Conservation (phyloP, 2,888 invertebrate species). For the Hyppa rectilinea region DNA sequence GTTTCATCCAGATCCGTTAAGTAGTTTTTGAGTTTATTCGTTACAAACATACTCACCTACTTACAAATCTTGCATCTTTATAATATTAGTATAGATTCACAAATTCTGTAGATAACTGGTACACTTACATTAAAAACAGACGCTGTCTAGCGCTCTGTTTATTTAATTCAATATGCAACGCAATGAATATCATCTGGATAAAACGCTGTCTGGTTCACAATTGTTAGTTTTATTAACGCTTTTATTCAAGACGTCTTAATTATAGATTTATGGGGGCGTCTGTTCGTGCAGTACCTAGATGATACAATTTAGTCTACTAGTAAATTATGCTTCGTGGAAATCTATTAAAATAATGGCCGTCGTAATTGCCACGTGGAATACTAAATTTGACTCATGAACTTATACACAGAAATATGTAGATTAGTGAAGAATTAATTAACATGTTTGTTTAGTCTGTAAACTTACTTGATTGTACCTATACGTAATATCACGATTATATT, state of each 20-base stretch:
- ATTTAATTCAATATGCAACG: constrained; percentile 35
- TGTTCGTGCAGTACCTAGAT: constrained; percentile 13
- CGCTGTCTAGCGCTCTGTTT: not conserved
- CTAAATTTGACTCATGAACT: not conserved
- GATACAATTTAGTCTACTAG: not conserved
- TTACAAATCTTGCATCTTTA: too few relatives aligned
- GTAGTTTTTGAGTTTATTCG: too few relatives aligned
- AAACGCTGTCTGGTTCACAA: constrained; percentile 30
- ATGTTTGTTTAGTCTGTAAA: not conserved
- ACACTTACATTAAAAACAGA: constrained; percentile 34
- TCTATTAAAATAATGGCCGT: not conserved
- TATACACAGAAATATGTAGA: not conserved
- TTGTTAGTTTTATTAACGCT: constrained; percentile 27
- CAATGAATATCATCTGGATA: constrained; percentile 13
- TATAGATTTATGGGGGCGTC: constrained; percentile 18
- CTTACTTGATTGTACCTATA: too few relatives aligned
- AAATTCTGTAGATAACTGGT: constrained; percentile 34
- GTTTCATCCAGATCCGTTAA: too few relatives aligned
- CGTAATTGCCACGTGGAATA: constrained; percentile 3
- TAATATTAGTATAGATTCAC: too few relatives aligned
- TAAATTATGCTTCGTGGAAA: constrained; percentile 2
- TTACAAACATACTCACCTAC: too few relatives aligned
- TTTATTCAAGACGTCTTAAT: constrained; percentile 29
- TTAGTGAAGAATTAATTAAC: not conserved
- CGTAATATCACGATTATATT: too few relatives aligned